Evolutionary conservation across 2,113 vertebrate genomes (phyloP).

Genomic region (Connochaetes taurinus): DNA sequence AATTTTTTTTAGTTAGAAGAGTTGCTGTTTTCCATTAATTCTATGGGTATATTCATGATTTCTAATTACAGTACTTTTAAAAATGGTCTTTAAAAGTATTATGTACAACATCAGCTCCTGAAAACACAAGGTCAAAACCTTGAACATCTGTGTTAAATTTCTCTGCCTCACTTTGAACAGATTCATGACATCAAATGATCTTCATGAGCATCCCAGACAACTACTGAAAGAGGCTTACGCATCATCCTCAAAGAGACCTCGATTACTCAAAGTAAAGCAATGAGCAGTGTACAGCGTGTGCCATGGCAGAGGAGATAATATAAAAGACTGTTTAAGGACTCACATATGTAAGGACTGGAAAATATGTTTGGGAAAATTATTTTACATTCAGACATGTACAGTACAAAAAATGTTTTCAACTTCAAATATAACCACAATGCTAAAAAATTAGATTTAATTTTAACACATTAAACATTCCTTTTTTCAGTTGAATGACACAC

Average conservation of each 20-base stretch:
- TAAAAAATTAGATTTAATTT: neutral
- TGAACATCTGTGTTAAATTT: neutral
- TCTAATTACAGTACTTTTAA: neutral
- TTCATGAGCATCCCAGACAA: neutral
- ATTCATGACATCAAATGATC: neutral
- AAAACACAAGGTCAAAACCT: neutral
- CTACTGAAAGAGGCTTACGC: fast-evolving
- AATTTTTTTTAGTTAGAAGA: neutral
- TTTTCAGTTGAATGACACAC: neutral
- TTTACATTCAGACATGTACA: neutral
- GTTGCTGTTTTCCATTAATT: neutral
- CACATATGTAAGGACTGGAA: neutral
- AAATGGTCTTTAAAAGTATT: neutral
- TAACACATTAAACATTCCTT: neutral
- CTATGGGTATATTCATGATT: neutral
- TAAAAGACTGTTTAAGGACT: neutral
- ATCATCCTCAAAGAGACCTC: neutral
- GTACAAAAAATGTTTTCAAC: neutral
- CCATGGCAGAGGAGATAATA: neutral
- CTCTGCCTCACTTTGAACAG: neutral
- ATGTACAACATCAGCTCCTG: neutral
- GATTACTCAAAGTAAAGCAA: neutral
- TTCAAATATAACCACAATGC: neutral
- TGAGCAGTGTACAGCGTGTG: neutral
- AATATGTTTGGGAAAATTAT: neutral